These are phyloP conservation scores for Rhynchopsitta pachyrhyncha DNA, from an alignment of 2,113 vertebrate species.

Conservation along the genomic window DNA sequence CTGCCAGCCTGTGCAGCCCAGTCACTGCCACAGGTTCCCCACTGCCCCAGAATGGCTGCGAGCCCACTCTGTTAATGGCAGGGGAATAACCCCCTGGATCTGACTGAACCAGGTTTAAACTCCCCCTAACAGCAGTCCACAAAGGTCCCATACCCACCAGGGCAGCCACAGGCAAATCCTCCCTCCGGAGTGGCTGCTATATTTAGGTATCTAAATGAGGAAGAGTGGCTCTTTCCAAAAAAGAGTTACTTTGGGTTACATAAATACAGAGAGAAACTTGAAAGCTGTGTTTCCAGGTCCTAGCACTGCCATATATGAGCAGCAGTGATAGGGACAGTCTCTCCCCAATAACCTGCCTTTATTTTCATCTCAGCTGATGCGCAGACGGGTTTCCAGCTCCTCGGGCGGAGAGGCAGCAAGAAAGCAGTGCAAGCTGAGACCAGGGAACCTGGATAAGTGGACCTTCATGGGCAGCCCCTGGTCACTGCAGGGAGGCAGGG, in stretches of 20 bases:
- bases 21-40: fast-evolving
- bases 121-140: background rate
- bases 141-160: background rate
- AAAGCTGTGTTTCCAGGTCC: slow-evolving; percentile 47
- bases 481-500: background rate
- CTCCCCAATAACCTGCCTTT: background rate
- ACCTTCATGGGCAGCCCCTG: background rate
- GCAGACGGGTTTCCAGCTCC: background rate
- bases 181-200: background rate
- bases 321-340: background rate
- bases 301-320: background rate
- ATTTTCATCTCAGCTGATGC: background rate
- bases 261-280: slow-evolving; percentile 46
- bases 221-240: slow-evolving; percentile 40
- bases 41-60: fast-evolving
- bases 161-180: background rate
- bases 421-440: background rate
- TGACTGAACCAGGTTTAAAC: background rate
- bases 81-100: background rate
- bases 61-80: background rate
- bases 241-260: slow-evolving; percentile 55
- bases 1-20: fast-evolving
- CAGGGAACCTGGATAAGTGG: background rate
- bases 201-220: slow-evolving; percentile 52
- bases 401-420: background rate